Base-by-base conservation (phyloP, 64 coral and sea anemone genomes). In the Acropora yongei region DNA sequence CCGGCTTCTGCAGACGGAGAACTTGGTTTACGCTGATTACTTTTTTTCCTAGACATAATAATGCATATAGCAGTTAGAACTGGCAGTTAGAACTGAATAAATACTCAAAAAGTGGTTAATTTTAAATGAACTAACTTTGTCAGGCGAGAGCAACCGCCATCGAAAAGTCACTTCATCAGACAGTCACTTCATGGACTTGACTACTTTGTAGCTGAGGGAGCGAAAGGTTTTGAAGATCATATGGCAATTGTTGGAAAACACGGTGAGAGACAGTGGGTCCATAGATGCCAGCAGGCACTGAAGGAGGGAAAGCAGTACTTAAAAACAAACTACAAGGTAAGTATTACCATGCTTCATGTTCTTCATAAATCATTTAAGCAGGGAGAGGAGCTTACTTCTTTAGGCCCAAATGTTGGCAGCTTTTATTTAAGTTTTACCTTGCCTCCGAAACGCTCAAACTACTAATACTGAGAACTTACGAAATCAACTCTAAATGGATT, bases 121-220 rank as follows among this genome's bases (percentile, higher is more conserved):
- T 53, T 53, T 53, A 53, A 53, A 53, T 9, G 50, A 53, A 53
- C 9, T 53, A 53, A 9, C 50, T 53, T 53, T 53, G 50, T 53
- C 50, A 53, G 50, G 9, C 50, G 50, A 1, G 50, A 53, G 50
- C 50, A 53, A 67, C 18, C 67, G 19, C 19, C 67, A 71, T n/a
- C n/a, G 67, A 14, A 66, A 66, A 13, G 61, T 66, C 61, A 66
- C 61, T 11, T 30, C 30, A 30, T 79, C 1, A 47, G 77, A 79
- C 47, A 79, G 49, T 79, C 75, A 11, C 75, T 77, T 71, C 67
- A 80, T 30, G 49, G 78, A n/a, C 78, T 80, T 8, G 78, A 80
- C 78, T 80, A 80, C 78, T 80, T 55, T 60, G 67, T n/a, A 20
- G 0, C 67, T 20, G 19, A 71, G 17, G 67, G 67, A 71, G 18